Evolutionary conservation across 1,140 invertebrate genomes (phyloP), one percentile per base, ranked within the genome.

Genomic region (Papilio polyxenes): DNA sequence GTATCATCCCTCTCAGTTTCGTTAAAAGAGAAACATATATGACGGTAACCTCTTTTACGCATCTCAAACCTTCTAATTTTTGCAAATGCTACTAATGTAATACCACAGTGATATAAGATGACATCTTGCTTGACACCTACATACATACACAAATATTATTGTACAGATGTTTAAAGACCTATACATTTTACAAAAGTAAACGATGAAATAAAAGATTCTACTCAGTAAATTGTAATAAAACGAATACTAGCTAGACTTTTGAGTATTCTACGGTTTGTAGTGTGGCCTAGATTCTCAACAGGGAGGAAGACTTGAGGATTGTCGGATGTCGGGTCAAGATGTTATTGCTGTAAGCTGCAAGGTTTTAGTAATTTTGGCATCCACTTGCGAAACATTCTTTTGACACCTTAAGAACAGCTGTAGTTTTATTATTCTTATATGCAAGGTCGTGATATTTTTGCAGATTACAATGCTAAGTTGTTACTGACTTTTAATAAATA

Each of bases 241-340:
- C 65, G 23, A 65, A 15, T 72, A n/a, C n/a, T n/a, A n/a, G n/a
- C 65, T 72, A 72, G 65, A 37, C 11, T 40, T 40, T 37, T 72
- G 1, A 72, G 23, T 37, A 11, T 72, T 72, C 65, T 37, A 72
- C 65, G 13, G 65, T 40, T 15, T 72, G 11, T 72, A 72, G 65
- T 72, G 65, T 72, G 65, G 31, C 65, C 65, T 72, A 72, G 65
- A 72, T 72, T 72, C 65, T 72, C n/a, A 72, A 72, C 65, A 72
- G 65, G 13, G 65, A 65, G 23, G 62, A 72, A 72, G 65, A 72
- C 65, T 72, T 72, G 65, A 72, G 31, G 65, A 72, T 72, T 72
- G 65, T 72, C 65, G 65, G 23, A 72, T 37, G 65, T 37, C 65
- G 31, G 65, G 65, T 72, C 65, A 72, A 72, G 65, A 37, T 72